Percentiles rank a stretch among this genome's conserved stretches.
These are phyloP conservation scores for Myripristis murdjan DNA, from an alignment of 2,797 vertebrate genomes.

Conservation along the genomic window DNA sequence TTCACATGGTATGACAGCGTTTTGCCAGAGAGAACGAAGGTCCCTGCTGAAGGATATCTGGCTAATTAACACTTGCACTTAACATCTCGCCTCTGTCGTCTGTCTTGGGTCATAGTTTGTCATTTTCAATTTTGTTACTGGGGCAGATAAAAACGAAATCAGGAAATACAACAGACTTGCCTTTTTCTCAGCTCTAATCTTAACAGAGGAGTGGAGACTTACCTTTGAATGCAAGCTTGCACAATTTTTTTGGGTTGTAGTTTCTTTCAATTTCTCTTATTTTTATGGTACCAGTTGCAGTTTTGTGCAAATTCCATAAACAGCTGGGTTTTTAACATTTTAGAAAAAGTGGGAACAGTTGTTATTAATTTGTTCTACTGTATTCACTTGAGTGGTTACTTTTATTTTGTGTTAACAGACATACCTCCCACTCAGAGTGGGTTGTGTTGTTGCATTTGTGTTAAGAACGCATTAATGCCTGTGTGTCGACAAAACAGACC, in stretches of 20 bases:
- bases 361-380: conserved; percentile 29
- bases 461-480: conserved; percentile 10
- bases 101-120: conserved; percentile 26
- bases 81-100: conserved; percentile 24
- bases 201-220: conserved; percentile 41
- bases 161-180: conserved; percentile 55
- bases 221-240: conserved; percentile 70
- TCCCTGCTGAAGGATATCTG: conserved; percentile 20
- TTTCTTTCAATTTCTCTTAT: conserved; percentile 14
- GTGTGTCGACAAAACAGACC: not conserved
- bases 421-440: not conserved
- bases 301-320: conserved; percentile 33
- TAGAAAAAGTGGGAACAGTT: conserved; percentile 51
- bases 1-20: conserved; percentile 29
- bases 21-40: not conserved
- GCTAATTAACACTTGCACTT: conserved; percentile 43
- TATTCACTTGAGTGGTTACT: conserved; percentile 22
- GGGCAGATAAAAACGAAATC: conserved; percentile 26
- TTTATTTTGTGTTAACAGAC: conserved; percentile 1
- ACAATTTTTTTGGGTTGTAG: conserved; percentile 54
- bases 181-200: conserved; percentile 56
- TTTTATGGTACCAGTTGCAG: conserved; percentile 40
- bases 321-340: conserved; percentile 32
- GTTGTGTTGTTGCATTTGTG: not conserved
- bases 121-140: conserved; percentile 23